Base-by-base conservation (phyloP, 2,888 invertebrate species). In the Drosophila macrothrix region DNA sequence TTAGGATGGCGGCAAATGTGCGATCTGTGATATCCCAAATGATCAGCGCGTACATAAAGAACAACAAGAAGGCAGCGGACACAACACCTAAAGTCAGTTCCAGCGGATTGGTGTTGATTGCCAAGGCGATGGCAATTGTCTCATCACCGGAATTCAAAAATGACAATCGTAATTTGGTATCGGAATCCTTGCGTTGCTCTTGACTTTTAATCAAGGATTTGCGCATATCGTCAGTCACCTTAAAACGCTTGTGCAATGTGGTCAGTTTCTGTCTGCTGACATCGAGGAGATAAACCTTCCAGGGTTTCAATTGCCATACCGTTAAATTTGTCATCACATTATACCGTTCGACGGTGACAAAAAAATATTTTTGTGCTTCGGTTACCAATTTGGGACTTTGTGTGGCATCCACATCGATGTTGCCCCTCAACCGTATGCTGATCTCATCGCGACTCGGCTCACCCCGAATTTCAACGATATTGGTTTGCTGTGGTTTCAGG, bases 1-100 rank as follows among this genome's bases (percentile, higher is more conserved):
- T 82, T 95, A 88, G 6, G 0, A 86, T 9, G 0, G 82, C 59
- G 16, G 76, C 84, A 25, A 87, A 88, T 2, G 90, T 80, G 2
- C 82, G 94, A 90, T 97, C 96, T 0, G 96, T 94, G 37, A 96
- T 91, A 95, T 96, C 93, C 89, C 92, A 97, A 76, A 97, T 96
- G 59, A 98, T 97, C 43, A 98, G 94, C 16, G 96, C 86, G 84
- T 98, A 98, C n/a, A 98, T 94, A 0, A 95, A 94, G 2, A 95
- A 72, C 1, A 98, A 94, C 3, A 98, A 94, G 0, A 96, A 77
- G 0, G 95, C 95, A 0, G 96, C 96, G 83, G 96, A 97, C 16
- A 96, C 93, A 19, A 97, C 95, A 0, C 97, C 97, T 95, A 94
- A 94, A 41, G 95, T 94, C 22, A 94, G 94, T 52, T 95, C 94